Evolutionary conservation across 2,797 vertebrate genomes (phyloP).

Genomic region (Molossus alvarezi): DNA sequence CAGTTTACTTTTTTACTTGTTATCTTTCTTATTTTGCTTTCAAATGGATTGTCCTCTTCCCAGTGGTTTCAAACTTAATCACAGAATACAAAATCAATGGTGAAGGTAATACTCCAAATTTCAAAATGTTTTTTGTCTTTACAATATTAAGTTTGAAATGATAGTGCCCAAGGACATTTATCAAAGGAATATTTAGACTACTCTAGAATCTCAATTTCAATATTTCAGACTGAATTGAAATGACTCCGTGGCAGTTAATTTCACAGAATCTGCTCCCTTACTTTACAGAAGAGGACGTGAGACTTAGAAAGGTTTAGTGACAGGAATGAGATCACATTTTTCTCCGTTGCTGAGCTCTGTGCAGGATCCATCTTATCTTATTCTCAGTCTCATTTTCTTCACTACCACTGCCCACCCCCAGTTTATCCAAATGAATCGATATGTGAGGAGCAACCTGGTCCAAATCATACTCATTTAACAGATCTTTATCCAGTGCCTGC

Average conservation of each 20-base stretch:
- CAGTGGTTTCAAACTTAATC: slow-evolving; percentile 70
- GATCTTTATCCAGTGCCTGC: background rate
- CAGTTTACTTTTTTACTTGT: slow-evolving; percentile 36
- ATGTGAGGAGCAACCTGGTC: background rate
- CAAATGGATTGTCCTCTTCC: slow-evolving; percentile 70
- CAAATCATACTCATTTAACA: background rate
- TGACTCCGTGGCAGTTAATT: slow-evolving; percentile 31
- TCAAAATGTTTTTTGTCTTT: slow-evolving; percentile 60
- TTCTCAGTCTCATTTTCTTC: background rate
- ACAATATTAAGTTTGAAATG: slow-evolving; percentile 23
- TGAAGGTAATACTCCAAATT: slow-evolving; percentile 76
- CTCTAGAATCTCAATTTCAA: background rate
- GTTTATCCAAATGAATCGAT: background rate
- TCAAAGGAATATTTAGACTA: background rate
- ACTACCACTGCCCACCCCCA: background rate
- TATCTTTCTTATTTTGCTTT: slow-evolving; percentile 76
- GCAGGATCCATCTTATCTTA: background rate
- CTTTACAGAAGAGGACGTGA: background rate
- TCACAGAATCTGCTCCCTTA: background rate
- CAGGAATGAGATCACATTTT: background rate
- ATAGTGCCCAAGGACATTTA: slow-evolving; percentile 2
- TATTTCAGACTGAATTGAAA: slow-evolving; percentile 28
- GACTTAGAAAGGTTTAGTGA: background rate
- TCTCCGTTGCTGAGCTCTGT: background rate
- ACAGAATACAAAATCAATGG: slow-evolving; percentile 77